phyloP scores from a whole-genome alignment of 2,113 vertebrate genomes.

The Phrynocephalus versicolor region DNA sequence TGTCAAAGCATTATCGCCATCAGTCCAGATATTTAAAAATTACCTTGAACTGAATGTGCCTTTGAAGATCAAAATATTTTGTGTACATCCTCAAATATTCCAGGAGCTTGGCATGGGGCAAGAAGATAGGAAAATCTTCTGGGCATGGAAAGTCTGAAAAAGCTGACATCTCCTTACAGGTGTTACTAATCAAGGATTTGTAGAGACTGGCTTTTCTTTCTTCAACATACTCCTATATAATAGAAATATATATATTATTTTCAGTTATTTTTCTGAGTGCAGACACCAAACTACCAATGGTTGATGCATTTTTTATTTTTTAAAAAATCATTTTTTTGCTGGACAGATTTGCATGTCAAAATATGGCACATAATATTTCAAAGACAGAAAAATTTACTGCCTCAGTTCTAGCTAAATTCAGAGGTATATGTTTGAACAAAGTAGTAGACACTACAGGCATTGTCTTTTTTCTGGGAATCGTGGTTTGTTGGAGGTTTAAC shows the following conservation, averaged over 20 bases:
- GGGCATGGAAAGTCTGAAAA: conserved; percentile 88
- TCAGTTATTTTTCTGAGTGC: not conserved
- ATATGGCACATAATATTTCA: not conserved
- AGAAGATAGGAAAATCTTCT: conserved; percentile 84
- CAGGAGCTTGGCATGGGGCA: conserved; percentile 79
- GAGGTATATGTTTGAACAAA: not conserved
- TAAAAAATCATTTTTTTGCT: not conserved
- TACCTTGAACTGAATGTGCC: conserved; percentile 82
- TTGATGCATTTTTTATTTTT: not conserved
- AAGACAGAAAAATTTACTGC: not conserved
- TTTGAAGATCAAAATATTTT: conserved; percentile 76
- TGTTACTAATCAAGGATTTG: conserved; percentile 82
- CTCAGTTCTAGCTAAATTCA: not conserved
- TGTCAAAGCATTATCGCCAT: not conserved
- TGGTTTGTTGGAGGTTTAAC: not conserved
- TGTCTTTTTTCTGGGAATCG: not conserved
- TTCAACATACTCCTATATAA: conserved; percentile 77
- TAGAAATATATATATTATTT: not conserved
- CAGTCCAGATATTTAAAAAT: not conserved
- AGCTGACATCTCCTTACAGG: conserved; percentile 89
- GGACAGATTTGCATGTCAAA: not conserved
- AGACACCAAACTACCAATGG: not conserved
- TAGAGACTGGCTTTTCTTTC: conserved; percentile 78
- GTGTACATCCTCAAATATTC: conserved; percentile 81
- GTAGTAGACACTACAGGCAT: not conserved